Base-by-base conservation (phyloP, 2,888 invertebrate species). In the Drosophila silvestris region DNA sequence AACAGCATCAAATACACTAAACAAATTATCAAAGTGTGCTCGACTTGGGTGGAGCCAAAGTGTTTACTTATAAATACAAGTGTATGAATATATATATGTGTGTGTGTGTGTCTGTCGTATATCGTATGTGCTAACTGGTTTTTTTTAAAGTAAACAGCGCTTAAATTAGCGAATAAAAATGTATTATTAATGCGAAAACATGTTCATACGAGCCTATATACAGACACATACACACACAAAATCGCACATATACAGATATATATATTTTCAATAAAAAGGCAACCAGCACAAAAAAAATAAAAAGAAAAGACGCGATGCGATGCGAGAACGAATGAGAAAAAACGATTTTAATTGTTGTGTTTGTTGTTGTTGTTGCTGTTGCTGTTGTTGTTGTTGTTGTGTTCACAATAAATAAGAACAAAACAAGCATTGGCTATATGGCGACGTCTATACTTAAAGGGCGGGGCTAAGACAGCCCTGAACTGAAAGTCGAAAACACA, bases 161-260 rank as follows among this genome's bases (percentile, higher is more conserved):
- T 91, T 87, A 91, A 87, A 87, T 87, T 90, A 87, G 87, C 87
- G 91, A 90, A 87, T 91, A 91, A 87, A 87, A 87, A 83, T 91
- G 83, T 90, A 90, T 89, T 90, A 91, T 91, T 91, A 91, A 90
- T 89, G 86, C 86, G 81, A 89, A 90, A 90, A 87, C 90, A 86
- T 86, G 86, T 91, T 86, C 85, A 81, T 88, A 81, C 73, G 63
- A 78, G 70, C 83, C 83, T 65, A 69, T 56, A 62, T 30, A 41
- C 39, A 60, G 16, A 58, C 22, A 61, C 14, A 30, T 6, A 61
- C 14, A 63, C 12, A 37, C 37, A 41, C 37, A 50, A 22, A 63
- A n/a, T 47, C 28, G 62, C 37, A 64, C 56, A 61, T 3, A 50
- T 16, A 57, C 50, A 59, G 7, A 16, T 47, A 47, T 14, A 63